Percentiles rank a stretch among this genome's conserved stretches.
These are phyloP conservation scores for Hiodon tergisus DNA, from an alignment of 2,113 vertebrate species.

Conservation along the genomic window DNA sequence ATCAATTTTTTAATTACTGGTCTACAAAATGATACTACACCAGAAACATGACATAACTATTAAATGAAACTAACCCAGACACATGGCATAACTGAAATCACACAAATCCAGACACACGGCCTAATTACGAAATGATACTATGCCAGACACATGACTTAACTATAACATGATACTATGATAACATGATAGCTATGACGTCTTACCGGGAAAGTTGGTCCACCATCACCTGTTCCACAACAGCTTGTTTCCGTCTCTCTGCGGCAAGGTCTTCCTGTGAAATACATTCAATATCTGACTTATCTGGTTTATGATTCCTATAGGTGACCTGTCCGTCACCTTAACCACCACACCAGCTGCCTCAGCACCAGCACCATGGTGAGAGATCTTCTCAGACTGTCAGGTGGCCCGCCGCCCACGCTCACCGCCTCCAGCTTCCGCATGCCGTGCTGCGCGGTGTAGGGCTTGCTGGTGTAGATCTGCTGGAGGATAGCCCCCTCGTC, in stretches of 20 bases:
- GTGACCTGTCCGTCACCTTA: no score
- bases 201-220: constrained; percentile 71
- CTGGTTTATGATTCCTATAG: no score
- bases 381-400: not conserved
- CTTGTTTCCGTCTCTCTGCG: constrained; percentile 63
- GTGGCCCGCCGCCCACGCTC: constrained; percentile 41
- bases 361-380: no score
- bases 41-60: constrained; percentile 1
- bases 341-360: no score
- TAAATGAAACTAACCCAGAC: not conserved
- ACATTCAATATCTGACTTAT: not conserved
- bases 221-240: constrained; percentile 72
- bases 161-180: not conserved
- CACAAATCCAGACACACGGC: not conserved
- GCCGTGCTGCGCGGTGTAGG: constrained; percentile 29
- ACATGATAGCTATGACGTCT: constrained; percentile 6
- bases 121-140: not conserved
- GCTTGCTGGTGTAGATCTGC: constrained; percentile 42
- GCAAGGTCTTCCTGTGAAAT: constrained; percentile 61
- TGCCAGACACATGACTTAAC: not conserved
- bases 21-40: not conserved
- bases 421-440: constrained; percentile 60
- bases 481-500: constrained; percentile 62
- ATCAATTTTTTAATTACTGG: not conserved
- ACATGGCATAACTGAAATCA: constrained; percentile 5